Evolutionary conservation across 2,797 vertebrate genomes (phyloP).

Genomic region (Molossus alvarezi): DNA sequence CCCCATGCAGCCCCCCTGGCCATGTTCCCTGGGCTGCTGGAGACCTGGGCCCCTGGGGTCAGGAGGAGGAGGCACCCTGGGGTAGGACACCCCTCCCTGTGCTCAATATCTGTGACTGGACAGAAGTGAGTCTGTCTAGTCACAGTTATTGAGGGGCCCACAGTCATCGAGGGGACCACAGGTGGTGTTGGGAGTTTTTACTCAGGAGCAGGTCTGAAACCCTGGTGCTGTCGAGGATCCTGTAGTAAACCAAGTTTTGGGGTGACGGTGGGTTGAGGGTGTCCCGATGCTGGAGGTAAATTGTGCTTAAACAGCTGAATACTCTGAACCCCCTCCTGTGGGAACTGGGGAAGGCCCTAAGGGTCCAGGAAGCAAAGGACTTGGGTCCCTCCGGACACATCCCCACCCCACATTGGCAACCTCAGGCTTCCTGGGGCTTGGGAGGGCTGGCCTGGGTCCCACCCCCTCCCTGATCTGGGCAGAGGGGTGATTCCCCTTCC

Average conservation of each 20-base stretch:
- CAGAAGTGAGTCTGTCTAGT: accelerated
- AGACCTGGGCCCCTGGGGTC: too few species aligned
- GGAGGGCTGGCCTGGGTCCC: neutral
- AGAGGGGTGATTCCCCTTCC: neutral
- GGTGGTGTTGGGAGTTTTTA: neutral
- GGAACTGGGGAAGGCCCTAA: neutral
- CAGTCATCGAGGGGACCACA: accelerated
- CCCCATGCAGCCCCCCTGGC: accelerated
- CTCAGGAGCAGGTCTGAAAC: neutral
- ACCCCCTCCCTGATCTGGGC: too few species aligned
- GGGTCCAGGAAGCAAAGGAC: neutral
- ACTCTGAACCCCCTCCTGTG: neutral
- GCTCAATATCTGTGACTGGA: too few species aligned
- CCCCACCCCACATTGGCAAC: neutral
- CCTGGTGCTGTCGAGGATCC: neutral
- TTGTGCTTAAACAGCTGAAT: too few species aligned
- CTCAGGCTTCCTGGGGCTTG: too few species aligned
- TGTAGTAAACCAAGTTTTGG: neutral
- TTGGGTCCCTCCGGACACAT: neutral
- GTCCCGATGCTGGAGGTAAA: neutral
- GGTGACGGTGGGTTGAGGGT: neutral
- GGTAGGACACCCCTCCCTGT: neutral
- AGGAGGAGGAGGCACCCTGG: neutral
- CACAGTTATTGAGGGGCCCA: neutral
- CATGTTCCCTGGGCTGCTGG: neutral